phyloP scores from a whole-genome alignment of 64 coral and sea anemone genomes.

The Trachythela sp. region DNA sequence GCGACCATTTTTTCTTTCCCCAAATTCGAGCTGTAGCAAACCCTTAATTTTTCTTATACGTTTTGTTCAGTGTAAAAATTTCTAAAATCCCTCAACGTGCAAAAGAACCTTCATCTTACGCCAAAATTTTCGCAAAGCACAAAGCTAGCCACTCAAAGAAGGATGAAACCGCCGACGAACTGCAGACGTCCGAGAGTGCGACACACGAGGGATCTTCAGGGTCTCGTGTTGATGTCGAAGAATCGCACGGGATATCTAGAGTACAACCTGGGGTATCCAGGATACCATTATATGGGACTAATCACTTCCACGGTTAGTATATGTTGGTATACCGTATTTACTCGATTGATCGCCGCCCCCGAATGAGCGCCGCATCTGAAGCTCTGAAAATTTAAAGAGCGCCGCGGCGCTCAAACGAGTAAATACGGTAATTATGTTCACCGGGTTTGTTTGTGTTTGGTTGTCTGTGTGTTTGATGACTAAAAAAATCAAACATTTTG shows the following conservation, averaged over 20 bases:
- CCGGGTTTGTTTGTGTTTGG: no score
- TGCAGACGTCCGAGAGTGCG: not conserved
- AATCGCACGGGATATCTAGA: not conserved
- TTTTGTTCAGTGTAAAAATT: not conserved
- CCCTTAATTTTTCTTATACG: no score
- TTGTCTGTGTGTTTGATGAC: no score
- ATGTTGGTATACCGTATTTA: no score
- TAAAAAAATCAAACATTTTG: no score
- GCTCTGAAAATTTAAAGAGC: no score
- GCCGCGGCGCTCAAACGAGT: no score
- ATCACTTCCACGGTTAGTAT: not conserved
- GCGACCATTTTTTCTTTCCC: no score
- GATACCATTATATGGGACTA: not conserved
- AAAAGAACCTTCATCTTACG: not conserved
- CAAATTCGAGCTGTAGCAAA: no score
- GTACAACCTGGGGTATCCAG: not conserved
- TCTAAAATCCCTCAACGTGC: slow-evolving; percentile 2
- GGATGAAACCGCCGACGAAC: not conserved
- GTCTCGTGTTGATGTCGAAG: not conserved
- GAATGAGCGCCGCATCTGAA: no score
- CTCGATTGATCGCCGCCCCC: no score
- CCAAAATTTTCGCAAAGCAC: not conserved
- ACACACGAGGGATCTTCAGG: not conserved
- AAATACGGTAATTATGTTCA: no score
- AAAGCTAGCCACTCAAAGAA: not conserved